Evolutionary conservation across 2,797 vertebrate species (phyloP), one percentile per base, ranked within the genome.

Genomic region (Xyrichtys novacula): DNA sequence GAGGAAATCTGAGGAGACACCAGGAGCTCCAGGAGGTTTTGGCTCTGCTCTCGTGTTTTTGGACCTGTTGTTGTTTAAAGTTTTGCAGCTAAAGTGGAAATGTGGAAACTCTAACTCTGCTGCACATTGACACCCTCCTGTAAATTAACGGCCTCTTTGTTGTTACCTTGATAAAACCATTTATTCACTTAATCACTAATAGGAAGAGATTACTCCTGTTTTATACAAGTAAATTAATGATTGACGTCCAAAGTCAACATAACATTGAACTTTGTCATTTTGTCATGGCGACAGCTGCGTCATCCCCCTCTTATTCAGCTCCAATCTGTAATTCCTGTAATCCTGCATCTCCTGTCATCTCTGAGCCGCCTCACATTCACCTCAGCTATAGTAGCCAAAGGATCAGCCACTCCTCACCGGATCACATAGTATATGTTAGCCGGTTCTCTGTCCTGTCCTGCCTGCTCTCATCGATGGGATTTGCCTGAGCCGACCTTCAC

Each of bases 301-400:
- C 46, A 43, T 58, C 73, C 61, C 47, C 76, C 16, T 47, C 31
- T 15, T 76, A 50, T 22, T 64, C 36, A 50, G 28, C 53, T 67
- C 28, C 20, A 2, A 20, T 56, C 68, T 71, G 50, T 78, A 76
- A 78, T 65, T 71, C 60, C 62, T 71, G 53, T 78, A 76, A 85
- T 85, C 74, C 70, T 25, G 1, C 53, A 23, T 53, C 43, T 67
- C 38, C 53, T 62, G 9, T 42, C 22, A n/a, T 34, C 28, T 70
- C 28, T 32, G 65, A 69, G 47, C 44, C 17, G 63, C 40, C 62
- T 36, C 23, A 40, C 31, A 40, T 59, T 36, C 20, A 44, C 44
- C 4, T 63, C 50, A 46, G 22, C 44, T 46, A 46, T 25, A 26
- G 44, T 25, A 25, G 44, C 44, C 44, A 29, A 25, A 54, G 52